Evolutionary conservation across 2,797 vertebrate species (phyloP).

Genomic region (Echeneis naucrates): DNA sequence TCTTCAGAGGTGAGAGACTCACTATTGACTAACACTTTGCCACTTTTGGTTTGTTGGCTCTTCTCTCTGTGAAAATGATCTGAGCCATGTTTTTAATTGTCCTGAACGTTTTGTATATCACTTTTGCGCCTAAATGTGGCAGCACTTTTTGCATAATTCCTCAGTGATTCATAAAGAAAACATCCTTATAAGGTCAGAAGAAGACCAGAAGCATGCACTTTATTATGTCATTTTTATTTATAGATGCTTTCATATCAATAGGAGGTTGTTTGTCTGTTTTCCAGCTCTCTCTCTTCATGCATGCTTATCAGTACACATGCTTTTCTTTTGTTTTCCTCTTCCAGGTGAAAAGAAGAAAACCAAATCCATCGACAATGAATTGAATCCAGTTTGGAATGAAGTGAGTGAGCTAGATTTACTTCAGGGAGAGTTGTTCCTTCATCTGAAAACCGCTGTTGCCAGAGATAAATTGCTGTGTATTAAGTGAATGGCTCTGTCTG

Average conservation of each 20-base stretch:
- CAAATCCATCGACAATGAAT: slow-evolving; percentile 90
- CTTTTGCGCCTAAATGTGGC: neutral
- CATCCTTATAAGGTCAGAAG: slow-evolving; percentile 74
- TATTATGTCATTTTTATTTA: too few species aligned
- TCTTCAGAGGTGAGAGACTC: slow-evolving; percentile 91
- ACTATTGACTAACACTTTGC: neutral
- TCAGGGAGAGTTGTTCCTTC: neutral
- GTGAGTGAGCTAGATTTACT: slow-evolving; percentile 76
- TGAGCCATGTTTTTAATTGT: neutral
- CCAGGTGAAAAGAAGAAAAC: slow-evolving; percentile 98
- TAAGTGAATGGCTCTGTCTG: slow-evolving; percentile 5
- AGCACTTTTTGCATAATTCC: neutral
- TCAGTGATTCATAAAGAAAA: slow-evolving; percentile 29
- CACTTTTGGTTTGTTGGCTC: too few species aligned
- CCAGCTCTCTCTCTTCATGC: too few species aligned
- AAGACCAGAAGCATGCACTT: neutral
- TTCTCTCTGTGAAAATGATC: neutral
- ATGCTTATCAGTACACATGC: neutral
- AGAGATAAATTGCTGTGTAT: neutral
- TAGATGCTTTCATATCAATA: too few species aligned
- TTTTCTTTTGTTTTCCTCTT: slow-evolving; percentile 58
- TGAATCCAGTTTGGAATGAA: slow-evolving; percentile 98
- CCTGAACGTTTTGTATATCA: neutral
- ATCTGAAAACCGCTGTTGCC: neutral
- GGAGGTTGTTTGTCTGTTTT: neutral